Evolutionary conservation across 2,888 invertebrate genomes (phyloP), one percentile per base, ranked within the genome.

Genomic region (Meliscaeva auricollis): DNA sequence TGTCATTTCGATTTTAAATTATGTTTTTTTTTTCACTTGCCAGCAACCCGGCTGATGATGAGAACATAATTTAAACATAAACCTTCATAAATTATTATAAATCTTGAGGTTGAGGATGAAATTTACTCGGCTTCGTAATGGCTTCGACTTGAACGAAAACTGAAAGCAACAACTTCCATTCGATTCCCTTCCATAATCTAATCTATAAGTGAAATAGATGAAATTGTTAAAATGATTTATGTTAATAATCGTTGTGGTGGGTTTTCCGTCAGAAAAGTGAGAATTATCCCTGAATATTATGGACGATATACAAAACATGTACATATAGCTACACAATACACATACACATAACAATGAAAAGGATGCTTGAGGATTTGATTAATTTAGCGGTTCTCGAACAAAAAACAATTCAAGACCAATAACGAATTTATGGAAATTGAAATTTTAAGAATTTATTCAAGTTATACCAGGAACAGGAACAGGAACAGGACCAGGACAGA

Each of bases 341-440:
- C 38, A 32, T 48, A 48, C 11, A n/a, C 11, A 20, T 35, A 50
- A 66, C 20, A 35, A 66, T 17, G 26, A 46, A 54, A 38, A 35
- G 54, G 64, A 38, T 38, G 48, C 54, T 56, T 54, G 17, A 22
- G 35, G 48, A 54, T 64, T 72, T 62, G 52, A 64, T 46, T 70
- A 54, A 32, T 48, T 44, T 32, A 17, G 54, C 30, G 54, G 70
- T 35, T 54, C 48, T 68, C 35, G 32, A 52, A 3, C 26, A 4
- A 58, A 56, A 56, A 64, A 66, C 32, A 68, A 68, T 68, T 73
- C 38, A n/a, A 20, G 9, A 20, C 48, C 56, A 78, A 78, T 78
- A 73, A 66, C 26, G 50, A 50, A 30, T 79, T 72, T 60, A 50
- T 66, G 73, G 35, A 68, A 73, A 79, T 79, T 73, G 58, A 68